These are phyloP conservation scores for Marcusenius ussheri DNA, from an alignment of 2,113 vertebrate genomes.

Conservation along the genomic window DNA sequence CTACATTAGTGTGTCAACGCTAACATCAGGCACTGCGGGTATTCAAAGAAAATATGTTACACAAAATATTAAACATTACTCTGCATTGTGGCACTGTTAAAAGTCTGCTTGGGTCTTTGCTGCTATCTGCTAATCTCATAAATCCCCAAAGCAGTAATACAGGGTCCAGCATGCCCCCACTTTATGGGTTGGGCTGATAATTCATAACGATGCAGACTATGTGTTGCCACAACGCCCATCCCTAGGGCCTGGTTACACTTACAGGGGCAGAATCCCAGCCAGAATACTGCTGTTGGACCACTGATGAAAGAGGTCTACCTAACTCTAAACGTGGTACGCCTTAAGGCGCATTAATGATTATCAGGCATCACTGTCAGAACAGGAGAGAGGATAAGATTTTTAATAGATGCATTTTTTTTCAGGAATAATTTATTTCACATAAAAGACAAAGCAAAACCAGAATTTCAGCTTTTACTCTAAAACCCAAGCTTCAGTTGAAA, in stretches of 20 bases:
- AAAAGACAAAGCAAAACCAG: neutral
- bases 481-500: conserved; percentile 1
- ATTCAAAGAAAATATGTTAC: neutral
- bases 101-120: neutral
- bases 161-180: neutral
- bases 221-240: neutral
- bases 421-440: neutral
- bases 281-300: neutral
- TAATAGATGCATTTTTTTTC: neutral
- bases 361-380: neutral
- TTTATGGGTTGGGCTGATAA: neutral
- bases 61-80: neutral
- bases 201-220: neutral
- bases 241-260: neutral
- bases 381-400: neutral
- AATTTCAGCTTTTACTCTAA: neutral
- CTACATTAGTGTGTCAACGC: neutral
- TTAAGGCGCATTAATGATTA: neutral
- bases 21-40: neutral
- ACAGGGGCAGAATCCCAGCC: neutral
- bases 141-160: neutral
- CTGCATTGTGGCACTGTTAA: neutral
- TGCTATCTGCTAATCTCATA: neutral
- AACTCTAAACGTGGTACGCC: neutral
- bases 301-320: neutral